phyloP scores from a whole-genome alignment of 2,113 vertebrate species.

The Gorsachius goisagi region DNA sequence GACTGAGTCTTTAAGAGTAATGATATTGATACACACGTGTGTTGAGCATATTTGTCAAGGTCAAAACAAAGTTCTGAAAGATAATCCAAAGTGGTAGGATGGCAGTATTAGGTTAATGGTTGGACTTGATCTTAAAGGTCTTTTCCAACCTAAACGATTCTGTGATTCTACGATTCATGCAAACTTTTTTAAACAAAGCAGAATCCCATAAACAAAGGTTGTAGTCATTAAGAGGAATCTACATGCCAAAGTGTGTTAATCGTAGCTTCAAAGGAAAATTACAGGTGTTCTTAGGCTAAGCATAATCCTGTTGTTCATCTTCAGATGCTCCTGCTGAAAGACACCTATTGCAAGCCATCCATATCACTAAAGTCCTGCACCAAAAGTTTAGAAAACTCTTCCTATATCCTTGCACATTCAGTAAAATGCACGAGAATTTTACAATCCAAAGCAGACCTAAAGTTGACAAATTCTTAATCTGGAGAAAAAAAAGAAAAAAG shows the following conservation, averaged over 20 bases:
- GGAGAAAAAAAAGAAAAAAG: not conserved
- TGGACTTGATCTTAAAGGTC: no score
- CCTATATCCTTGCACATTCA: not conserved
- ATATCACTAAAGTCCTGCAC: not conserved
- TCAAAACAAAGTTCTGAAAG: not conserved
- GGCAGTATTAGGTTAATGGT: no score
- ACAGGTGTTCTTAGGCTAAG: not conserved
- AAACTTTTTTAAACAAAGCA: not conserved
- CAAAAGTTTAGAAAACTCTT: not conserved
- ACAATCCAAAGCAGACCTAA: not conserved
- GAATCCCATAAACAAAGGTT: not conserved
- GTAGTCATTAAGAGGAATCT: not conserved
- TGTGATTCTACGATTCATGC: no score
- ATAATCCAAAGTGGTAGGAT: no score
- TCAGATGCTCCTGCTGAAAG: not conserved
- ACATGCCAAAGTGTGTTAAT: not conserved
- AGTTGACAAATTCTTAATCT: not conserved
- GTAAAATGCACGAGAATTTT: not conserved
- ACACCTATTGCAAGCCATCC: not conserved
- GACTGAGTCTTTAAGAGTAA: not conserved
- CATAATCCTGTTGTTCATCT: not conserved
- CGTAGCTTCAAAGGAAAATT: not conserved
- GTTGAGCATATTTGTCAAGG: not conserved
- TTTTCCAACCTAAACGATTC: no score
- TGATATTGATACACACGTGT: accelerated